A percentile compares a stretch with the other conserved stretches of the same genome.
Conservation (phyloP, 2,113 vertebrate species). For the Cinclus cinclus region DNA sequence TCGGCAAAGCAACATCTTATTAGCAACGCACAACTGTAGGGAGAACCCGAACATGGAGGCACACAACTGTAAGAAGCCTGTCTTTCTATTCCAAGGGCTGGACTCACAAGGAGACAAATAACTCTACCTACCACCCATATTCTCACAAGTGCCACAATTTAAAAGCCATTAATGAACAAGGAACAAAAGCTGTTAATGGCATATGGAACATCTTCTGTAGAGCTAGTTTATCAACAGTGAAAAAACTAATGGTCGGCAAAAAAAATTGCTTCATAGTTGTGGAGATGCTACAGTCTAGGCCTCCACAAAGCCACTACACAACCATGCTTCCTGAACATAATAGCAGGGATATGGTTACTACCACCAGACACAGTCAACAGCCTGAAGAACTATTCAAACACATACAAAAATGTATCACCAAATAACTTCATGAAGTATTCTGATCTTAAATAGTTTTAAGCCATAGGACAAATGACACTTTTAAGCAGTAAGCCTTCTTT, state of each 20-base stretch:
- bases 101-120: not conserved
- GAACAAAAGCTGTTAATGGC: not conserved
- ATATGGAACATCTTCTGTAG: not conserved
- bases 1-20: not conserved
- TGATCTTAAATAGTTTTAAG: not conserved
- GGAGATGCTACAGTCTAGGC: not conserved
- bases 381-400: not conserved
- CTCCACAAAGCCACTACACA: not conserved
- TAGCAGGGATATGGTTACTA: not conserved
- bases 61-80: fast-evolving
- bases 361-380: not conserved
- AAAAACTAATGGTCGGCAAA: not conserved
- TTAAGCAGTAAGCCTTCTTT: not conserved
- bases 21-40: not conserved
- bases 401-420: not conserved
- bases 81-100: not conserved
- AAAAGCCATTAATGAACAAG: not conserved
- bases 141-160: not conserved
- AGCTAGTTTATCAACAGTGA: not conserved
- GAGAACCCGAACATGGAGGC: not conserved
- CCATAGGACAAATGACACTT: not conserved
- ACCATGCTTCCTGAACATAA: not conserved
- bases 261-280: not conserved
- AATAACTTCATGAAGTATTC: not conserved
- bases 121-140: not conserved